These are phyloP conservation scores for Drymodes brunneopygia DNA, from an alignment of 2,113 vertebrate species.

Conservation along the genomic window DNA sequence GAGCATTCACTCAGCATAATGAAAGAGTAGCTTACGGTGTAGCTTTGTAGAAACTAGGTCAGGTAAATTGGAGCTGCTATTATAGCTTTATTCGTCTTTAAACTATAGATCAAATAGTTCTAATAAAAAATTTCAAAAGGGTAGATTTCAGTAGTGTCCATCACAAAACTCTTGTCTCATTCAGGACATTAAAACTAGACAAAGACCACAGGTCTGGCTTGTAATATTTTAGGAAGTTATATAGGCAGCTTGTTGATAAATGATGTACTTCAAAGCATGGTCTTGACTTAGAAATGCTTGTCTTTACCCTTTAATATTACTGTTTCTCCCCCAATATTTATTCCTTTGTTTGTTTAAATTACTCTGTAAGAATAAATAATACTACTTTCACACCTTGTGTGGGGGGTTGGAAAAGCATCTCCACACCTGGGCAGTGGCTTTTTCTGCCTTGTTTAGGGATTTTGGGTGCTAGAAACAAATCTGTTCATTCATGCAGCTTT, in stretches of 20 bases:
- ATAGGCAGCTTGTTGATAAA: background rate
- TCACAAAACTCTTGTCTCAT: background rate
- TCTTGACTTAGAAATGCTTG: background rate
- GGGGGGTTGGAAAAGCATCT: background rate
- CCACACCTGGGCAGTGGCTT: background rate
- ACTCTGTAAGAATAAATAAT: background rate
- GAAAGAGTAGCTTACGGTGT: background rate
- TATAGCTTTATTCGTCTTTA: background rate
- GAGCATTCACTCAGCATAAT: background rate
- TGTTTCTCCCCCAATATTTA: background rate
- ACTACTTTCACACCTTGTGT: accelerated
- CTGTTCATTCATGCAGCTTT: accelerated
- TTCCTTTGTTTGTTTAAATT: background rate
- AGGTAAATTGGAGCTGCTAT: background rate
- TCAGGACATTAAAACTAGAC: background rate
- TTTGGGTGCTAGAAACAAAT: background rate
- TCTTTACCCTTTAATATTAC: background rate
- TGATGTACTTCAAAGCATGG: background rate
- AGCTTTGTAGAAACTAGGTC: constrained; percentile 4
- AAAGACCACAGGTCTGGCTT: background rate
- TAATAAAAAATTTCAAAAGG: background rate
- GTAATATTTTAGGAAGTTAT: background rate
- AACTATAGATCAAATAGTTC: background rate
- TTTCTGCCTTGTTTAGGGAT: background rate
- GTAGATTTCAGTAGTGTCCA: background rate